These are phyloP conservation scores for Drosophila lacteicornis DNA, from an alignment of 1,140 invertebrate genomes.

Conservation along the genomic window DNA sequence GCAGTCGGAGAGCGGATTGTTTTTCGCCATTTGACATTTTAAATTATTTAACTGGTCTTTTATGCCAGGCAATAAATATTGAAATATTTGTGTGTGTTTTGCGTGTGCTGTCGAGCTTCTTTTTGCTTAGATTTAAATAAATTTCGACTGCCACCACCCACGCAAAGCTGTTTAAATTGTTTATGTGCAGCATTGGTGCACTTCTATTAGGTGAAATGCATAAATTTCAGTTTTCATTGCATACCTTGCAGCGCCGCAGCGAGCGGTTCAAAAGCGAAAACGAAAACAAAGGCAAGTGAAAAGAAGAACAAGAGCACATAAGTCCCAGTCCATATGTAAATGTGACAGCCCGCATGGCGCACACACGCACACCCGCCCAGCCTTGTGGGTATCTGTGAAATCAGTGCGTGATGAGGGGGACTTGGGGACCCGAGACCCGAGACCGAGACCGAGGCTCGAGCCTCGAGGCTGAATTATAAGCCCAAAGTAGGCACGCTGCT, in stretches of 20 bases:
- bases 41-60: constrained; percentile 48
- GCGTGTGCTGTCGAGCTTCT: constrained; percentile 18
- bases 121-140: constrained; percentile 54
- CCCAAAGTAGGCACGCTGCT: constrained; percentile 69
- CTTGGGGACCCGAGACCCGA: constrained; percentile 34
- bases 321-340: constrained; percentile 70
- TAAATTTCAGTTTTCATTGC: constrained; percentile 74
- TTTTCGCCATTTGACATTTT: constrained; percentile 57
- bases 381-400: constrained; percentile 57
- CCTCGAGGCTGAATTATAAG: constrained; percentile 49
- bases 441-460: constrained; percentile 22
- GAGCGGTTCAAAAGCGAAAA: background rate
- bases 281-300: constrained; percentile 8
- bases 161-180: constrained; percentile 50
- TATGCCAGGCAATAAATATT: constrained; percentile 50
- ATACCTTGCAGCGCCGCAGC: constrained; percentile 36
- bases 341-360: constrained; percentile 66
- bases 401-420: constrained; percentile 72
- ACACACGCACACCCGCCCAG: constrained; percentile 6
- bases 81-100: constrained; percentile 43
- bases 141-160: constrained; percentile 25
- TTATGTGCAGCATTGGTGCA: constrained; percentile 55
- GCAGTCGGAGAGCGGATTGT: constrained; percentile 26
- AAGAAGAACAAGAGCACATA: constrained; percentile 47
- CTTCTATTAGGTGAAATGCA: constrained; percentile 68